These are phyloP conservation scores for Drosophila recens DNA, from an alignment of 2,888 invertebrate species.

Conservation along the genomic window DNA sequence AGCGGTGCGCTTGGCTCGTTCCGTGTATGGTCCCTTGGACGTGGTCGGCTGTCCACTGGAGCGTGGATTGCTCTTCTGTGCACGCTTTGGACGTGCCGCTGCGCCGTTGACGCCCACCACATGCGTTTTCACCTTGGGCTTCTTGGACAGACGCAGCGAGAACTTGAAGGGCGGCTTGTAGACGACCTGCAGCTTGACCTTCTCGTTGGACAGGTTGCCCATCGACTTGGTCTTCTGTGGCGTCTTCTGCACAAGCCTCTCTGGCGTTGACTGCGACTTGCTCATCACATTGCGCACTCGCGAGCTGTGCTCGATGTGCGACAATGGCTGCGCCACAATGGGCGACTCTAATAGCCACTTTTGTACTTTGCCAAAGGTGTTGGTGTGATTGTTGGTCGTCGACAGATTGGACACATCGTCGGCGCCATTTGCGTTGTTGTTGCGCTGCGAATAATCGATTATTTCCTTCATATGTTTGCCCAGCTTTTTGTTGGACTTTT, in stretches of 20 bases:
- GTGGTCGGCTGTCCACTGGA: constrained; percentile 49
- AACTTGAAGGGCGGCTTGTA: constrained; percentile 95
- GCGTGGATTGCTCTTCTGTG: constrained; percentile 68
- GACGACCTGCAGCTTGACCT: constrained; percentile 92
- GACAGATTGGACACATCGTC: constrained; percentile 83
- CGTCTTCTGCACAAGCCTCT: constrained; percentile 88
- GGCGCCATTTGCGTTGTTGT: constrained; percentile 53
- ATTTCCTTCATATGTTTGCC: constrained; percentile 88
- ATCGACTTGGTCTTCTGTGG: constrained; percentile 90
- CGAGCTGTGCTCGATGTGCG: constrained; percentile 85
- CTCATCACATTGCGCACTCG: constrained; percentile 87
- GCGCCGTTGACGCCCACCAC: constrained; percentile 79
- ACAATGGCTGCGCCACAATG: constrained; percentile 84
- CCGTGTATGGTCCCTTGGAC: constrained; percentile 51
- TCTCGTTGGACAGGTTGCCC: constrained; percentile 89
- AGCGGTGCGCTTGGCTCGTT: constrained; percentile 82
- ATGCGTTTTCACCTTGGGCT: constrained; percentile 85
- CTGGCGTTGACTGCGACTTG: constrained; percentile 94
- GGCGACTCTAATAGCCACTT: constrained; percentile 93
- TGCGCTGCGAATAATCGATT: constrained; percentile 89
- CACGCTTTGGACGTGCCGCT: constrained; percentile 73
- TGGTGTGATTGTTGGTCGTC: constrained; percentile 85
- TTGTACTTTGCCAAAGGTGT: constrained; percentile 91
- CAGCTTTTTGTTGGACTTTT: constrained; percentile 85
- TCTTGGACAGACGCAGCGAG: constrained; percentile 89